These are phyloP conservation scores for Amiota minor DNA, from an alignment of 2,888 invertebrate species.

Conservation along the genomic window DNA sequence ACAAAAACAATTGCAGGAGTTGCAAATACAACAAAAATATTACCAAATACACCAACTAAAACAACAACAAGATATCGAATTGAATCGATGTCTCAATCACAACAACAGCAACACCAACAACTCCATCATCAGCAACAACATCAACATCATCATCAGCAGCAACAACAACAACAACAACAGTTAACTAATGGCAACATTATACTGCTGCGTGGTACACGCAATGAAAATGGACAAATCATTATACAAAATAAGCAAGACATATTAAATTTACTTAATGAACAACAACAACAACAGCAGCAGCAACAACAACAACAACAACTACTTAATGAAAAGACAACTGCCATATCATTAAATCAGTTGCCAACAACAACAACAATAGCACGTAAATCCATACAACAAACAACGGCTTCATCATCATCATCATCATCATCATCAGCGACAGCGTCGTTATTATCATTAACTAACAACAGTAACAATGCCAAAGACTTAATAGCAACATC, in stretches of 20 bases:
- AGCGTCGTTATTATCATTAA: constrained; percentile 38
- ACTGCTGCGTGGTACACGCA: constrained; percentile 72
- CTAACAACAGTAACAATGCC: constrained; percentile 50
- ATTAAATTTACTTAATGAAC: constrained; percentile 72
- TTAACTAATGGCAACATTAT: constrained; percentile 70
- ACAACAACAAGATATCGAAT: constrained; percentile 40
- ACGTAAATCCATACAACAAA: constrained; percentile 64
- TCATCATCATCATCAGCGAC: constrained; percentile 52
- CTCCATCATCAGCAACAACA: constrained; percentile 57
- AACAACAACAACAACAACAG: constrained; percentile 51
- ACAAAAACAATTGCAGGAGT: constrained; percentile 51
- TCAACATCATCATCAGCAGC: constrained; percentile 58
- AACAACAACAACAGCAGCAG: constrained; percentile 57
- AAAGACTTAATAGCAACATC: constrained; percentile 29
- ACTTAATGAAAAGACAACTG: constrained; percentile 59
- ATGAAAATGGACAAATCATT: constrained; percentile 74
- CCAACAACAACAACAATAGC: constrained; percentile 70
- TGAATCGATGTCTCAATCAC: constrained; percentile 17
- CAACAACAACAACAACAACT: constrained; percentile 45
- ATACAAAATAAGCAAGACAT: constrained; percentile 74
- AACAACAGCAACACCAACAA: constrained; percentile 44
- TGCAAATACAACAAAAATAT: constrained; percentile 47
- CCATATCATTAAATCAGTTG: constrained; percentile 68
- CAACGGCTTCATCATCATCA: constrained; percentile 32
- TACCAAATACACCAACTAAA: constrained; percentile 40